phyloP scores from a whole-genome alignment of 1,140 invertebrate species.

The Saccostrea glomerata region DNA sequence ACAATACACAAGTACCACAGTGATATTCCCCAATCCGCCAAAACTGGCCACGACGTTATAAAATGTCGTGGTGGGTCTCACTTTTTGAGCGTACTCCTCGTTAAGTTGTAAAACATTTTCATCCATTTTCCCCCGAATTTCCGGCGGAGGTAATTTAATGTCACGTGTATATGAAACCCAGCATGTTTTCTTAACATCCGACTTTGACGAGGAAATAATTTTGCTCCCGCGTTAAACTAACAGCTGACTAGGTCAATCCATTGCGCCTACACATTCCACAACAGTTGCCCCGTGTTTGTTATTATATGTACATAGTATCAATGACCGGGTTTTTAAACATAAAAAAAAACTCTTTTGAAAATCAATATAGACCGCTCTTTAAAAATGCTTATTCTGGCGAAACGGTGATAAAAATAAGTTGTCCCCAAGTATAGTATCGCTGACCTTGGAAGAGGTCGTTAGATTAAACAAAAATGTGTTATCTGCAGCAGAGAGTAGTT shows the following conservation, averaged over 20 bases:
- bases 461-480: constrained; percentile 23
- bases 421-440: neutral
- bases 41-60: neutral
- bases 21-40: constrained; percentile 12
- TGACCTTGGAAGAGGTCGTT: neutral
- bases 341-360: neutral
- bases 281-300: neutral
- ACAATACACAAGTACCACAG: constrained; percentile 22
- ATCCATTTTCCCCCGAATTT: neutral
- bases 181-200: neutral
- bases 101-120: neutral
- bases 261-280: neutral
- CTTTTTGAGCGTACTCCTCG: constrained; percentile 10
- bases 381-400: constrained; percentile 15
- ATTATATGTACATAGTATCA: neutral
- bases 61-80: neutral
- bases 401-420: constrained; percentile 27
- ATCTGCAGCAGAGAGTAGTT: neutral
- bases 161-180: too few relatives aligned
- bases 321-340: neutral
- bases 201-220: neutral
- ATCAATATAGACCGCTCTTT: neutral
- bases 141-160: neutral
- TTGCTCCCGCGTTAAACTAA: neutral
- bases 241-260: neutral